phyloP scores from a whole-genome alignment of 2,113 vertebrate genomes.

The Cyprinodon brontotheroides region DNA sequence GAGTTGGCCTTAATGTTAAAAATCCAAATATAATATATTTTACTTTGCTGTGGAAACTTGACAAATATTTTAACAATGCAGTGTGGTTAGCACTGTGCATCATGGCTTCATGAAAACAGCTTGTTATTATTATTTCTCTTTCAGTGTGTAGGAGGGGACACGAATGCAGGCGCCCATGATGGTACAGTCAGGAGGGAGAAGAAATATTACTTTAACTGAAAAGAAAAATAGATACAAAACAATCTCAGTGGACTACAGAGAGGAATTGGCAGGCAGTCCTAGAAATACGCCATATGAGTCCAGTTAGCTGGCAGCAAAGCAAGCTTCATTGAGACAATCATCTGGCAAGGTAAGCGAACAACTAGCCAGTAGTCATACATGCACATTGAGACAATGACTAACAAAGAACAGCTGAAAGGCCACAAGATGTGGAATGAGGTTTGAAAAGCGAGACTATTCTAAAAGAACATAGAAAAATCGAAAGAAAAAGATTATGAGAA shows the following conservation, averaged over 20 bases:
- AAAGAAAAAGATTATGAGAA: neutral
- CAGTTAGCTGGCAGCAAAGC: neutral
- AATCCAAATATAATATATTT: neutral
- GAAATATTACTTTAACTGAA: neutral
- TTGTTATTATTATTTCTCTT: neutral
- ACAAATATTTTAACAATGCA: neutral
- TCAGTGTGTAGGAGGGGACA: neutral
- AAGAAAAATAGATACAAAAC: neutral
- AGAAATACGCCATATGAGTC: neutral
- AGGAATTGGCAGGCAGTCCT: neutral
- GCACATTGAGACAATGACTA: neutral
- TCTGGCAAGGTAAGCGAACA: neutral
- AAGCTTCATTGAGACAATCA: neutral
- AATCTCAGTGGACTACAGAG: neutral
- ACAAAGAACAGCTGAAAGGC: neutral
- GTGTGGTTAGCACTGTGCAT: no score
- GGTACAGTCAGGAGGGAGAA: neutral
- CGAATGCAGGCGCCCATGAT: neutral
- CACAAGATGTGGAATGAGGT: neutral
- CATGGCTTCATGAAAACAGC: neutral
- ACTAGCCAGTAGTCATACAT: neutral
- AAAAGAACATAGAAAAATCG: neutral
- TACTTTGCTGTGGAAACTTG: neutral
- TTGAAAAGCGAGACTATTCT: neutral
- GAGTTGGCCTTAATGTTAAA: neutral